Evolutionary conservation across 2,113 vertebrate species (phyloP).

Genomic region (Cheirogaleus medius): DNA sequence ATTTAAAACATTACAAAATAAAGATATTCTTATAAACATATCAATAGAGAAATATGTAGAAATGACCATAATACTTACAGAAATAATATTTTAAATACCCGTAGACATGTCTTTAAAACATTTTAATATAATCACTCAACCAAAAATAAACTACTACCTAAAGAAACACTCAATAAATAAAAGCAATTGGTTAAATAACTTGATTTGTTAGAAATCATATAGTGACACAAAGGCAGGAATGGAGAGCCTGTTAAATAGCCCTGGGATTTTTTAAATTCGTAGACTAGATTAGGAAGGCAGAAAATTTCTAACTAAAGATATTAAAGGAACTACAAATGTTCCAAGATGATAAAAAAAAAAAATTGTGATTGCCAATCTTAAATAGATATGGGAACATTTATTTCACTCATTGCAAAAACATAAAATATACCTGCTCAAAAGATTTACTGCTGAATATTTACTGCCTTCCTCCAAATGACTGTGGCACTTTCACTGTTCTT

Average conservation of each 20-base stretch:
- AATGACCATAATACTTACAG: not conserved
- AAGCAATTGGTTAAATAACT: not conserved
- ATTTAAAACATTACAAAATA: not conserved
- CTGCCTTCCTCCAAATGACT: not conserved
- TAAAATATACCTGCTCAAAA: not conserved
- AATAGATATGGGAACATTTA: not conserved
- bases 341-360: constrained; percentile 37
- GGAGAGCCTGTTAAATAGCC: not conserved
- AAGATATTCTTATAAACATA: not conserved
- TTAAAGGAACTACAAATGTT: not conserved
- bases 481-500: not conserved
- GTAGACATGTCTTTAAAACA: not conserved
- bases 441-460: not conserved
- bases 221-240: not conserved
- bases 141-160: not conserved
- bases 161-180: not conserved
- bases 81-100: not conserved
- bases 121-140: not conserved
- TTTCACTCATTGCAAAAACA: not conserved
- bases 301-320: not conserved
- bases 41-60: not conserved
- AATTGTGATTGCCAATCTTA: not conserved
- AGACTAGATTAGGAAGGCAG: not conserved
- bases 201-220: not conserved
- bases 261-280: not conserved